Base-by-base conservation (phyloP, 2,888 invertebrate genomes). In the Mesorhabditis belari region DNA sequence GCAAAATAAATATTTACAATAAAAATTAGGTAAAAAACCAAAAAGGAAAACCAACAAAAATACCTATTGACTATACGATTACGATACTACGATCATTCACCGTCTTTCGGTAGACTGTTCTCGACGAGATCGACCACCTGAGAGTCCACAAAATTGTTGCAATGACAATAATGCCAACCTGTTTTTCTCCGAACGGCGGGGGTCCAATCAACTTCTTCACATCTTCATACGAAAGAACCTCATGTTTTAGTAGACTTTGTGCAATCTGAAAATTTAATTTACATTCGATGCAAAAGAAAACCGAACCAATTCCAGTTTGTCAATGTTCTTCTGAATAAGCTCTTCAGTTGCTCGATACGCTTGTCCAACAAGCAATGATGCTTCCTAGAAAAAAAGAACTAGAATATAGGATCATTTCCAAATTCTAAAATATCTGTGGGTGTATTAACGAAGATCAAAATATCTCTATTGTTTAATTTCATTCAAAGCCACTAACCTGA, bases 201-300 rank as follows among this genome's bases (percentile, higher is more conserved):
- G 92, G 90, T 0, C 98, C 98, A 66, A 98, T 87, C 55, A 98
- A 85, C 6, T 84, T 82, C 76, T 90, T 89, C 3, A 98, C 88
- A 75, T 98, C 91, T 44, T 80, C 80, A 77, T 83, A 84, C 24
- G 80, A 80, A 28, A 85, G 67, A 3, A 81, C 81, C 77, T 85
- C 85, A 52, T 80, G 80, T 65, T 83, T 81, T 50, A 85, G 64
- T 25, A 85, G 75, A 3, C 77, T 81, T 61, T 81, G 80, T 1
- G 85, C 84, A 29, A 82, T 60, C 81, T 82, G 58, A 56, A 72
- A 62, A 27, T 51, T 21, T 21, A 21, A 19, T 6, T 19, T 28
- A 24, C n/a, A 35, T 51, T 28, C 12, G 24, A 55, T 56, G 25
- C 24, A 6, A 19, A 58, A 53, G 26, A 9, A 52, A 49, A 55